Base-by-base conservation (phyloP, 2,113 vertebrate genomes). In the Vidua macroura region DNA sequence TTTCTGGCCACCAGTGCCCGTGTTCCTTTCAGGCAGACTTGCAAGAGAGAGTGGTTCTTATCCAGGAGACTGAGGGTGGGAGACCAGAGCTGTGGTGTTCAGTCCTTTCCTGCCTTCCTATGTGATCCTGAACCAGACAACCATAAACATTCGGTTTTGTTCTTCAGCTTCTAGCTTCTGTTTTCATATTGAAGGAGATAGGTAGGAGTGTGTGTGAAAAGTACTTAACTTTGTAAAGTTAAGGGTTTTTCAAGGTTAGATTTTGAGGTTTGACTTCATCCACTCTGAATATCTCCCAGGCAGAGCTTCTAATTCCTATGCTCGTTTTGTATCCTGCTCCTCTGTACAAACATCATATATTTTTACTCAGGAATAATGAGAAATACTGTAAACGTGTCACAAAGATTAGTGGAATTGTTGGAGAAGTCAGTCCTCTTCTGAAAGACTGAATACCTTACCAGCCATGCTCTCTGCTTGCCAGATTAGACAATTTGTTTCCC, bases 1-100 rank as follows among this genome's bases (percentile, higher is more conserved):
- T 60, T 58, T 76, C 55, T 83, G 58, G 30, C 33, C 35, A 15
- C 16, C 22, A 5, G 15, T 39, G 51, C 46, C 25, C 0, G 0
- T 14, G 18, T 46, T 78, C 22, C 58, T 56, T 53, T 60, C 7
- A 2, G 51, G 66, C 49, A 59, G 24, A 53, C 14, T n/a, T 15
- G 20, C 13, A 20, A 19, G 49, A 41, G 49, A 55, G 27, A 33
- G 18, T 1, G 1, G 11, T 12, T 55, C 43, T 84, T 66, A 5
- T 2, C 7, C 3, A 3, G 55, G 31, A 78, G 35, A 20, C 19
- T 37, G 41, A 59, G 30, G 19, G 7, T 52, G 51, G 39, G 44
- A 25, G 39, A 44, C 9, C 24, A 41, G 49, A 56, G 30, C 55
- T 37, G 56, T 17, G 5, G 20, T 84, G n/a, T 27, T 75, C 53